Conservation (phyloP, 2,888 invertebrate species). For the Gymnoscelis rufifasciata region DNA sequence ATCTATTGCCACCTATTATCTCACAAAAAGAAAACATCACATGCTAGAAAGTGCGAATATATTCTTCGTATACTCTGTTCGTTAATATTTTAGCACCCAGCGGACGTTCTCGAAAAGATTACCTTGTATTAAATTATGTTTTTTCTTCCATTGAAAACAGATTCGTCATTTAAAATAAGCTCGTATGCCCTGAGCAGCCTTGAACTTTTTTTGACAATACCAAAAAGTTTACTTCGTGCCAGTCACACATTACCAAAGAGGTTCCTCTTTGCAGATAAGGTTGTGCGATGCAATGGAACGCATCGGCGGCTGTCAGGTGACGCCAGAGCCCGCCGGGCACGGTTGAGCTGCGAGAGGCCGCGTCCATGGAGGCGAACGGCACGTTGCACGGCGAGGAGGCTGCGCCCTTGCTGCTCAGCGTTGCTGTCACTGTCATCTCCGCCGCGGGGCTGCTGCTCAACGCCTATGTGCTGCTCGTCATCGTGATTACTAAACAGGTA, state of each 20-base stretch:
- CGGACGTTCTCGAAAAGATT: too few species aligned
- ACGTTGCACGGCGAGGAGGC: constrained; percentile 70
- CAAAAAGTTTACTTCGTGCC: background rate
- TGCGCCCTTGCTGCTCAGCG: constrained; percentile 82
- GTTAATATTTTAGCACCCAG: too few species aligned
- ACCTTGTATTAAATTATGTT: too few species aligned
- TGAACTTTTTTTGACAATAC: background rate
- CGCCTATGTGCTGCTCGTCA: constrained; percentile 85
- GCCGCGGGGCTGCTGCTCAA: constrained; percentile 85
- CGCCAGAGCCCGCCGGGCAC: constrained; percentile 39
- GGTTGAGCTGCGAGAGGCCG: constrained; percentile 41
- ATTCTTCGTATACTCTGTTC: too few species aligned
- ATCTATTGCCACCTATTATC: too few species aligned
- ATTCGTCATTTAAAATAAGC: too few species aligned
- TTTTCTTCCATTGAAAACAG: too few species aligned
- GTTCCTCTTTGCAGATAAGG: constrained; percentile 40
- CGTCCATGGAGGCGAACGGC: constrained; percentile 66
- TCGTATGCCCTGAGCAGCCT: too few species aligned
- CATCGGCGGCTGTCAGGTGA: constrained; percentile 71
- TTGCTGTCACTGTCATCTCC: constrained; percentile 84
- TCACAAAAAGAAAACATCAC: too few species aligned
- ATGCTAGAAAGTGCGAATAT: too few species aligned
- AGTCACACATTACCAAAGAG: background rate
- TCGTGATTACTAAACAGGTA: constrained; percentile 85
- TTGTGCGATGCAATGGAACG: constrained; percentile 64